These are phyloP conservation scores for Zaprionus gabonicus DNA, from an alignment of 1,140 invertebrate species.

Conservation along the genomic window DNA sequence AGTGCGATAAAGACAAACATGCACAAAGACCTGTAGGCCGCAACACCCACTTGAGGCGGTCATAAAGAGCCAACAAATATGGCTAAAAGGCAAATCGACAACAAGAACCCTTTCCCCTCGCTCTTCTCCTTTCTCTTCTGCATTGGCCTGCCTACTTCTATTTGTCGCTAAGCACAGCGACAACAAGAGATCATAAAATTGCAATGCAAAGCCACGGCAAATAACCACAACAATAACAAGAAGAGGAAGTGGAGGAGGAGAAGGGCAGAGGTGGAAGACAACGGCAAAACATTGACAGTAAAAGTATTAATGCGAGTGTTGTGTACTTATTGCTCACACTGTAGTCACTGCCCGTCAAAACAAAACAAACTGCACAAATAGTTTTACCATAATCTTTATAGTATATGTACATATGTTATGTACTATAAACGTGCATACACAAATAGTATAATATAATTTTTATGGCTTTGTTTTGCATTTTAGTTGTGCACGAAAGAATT, in stretches of 20 bases:
- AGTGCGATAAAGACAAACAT: conserved; percentile 32
- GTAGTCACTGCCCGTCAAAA: background rate
- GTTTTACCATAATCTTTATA: background rate
- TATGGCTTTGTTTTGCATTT: background rate
- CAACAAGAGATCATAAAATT: conserved; percentile 41
- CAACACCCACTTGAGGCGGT: conserved; percentile 56
- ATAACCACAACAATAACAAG: conserved; percentile 19
- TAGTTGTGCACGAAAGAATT: background rate
- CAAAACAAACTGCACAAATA: conserved; percentile 1
- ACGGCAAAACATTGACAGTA: background rate
- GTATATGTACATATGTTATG: background rate
- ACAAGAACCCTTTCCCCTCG: conserved; percentile 44
- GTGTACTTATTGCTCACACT: conserved; percentile 10
- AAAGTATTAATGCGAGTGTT: background rate
- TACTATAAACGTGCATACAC: too few relatives aligned
- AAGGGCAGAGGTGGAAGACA: background rate
- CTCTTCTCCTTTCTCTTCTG: background rate
- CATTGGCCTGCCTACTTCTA: background rate
- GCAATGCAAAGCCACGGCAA: conserved; percentile 35
- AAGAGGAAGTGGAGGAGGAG: background rate
- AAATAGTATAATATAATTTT: background rate
- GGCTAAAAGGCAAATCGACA: conserved; percentile 25
- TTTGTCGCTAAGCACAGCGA: conserved; percentile 23
- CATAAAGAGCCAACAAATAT: conserved; percentile 54
- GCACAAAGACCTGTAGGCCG: background rate